Evolutionary conservation across 2,888 invertebrate genomes (phyloP).

Genomic region (Epsilonema sp.): DNA sequence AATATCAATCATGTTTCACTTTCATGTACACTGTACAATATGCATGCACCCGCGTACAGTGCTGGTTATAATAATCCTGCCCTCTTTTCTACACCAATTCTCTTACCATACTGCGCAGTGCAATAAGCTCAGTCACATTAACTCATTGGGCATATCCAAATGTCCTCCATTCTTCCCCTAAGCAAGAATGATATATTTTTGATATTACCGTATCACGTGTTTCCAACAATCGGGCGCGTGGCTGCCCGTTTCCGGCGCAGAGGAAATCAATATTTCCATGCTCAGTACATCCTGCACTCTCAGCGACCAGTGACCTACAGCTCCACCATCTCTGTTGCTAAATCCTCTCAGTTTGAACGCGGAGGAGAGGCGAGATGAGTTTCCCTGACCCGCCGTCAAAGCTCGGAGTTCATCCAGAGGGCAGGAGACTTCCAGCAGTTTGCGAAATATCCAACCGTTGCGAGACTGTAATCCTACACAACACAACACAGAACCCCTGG

Average conservation of each 20-base stretch:
- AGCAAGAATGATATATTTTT: no score
- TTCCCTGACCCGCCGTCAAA: conserved; percentile 12
- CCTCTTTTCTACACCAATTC: no score
- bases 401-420: conserved; percentile 40
- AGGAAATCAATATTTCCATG: conserved; percentile 66
- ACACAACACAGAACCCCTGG: no score
- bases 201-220: conserved; percentile 55
- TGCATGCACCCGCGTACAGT: no score
- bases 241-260: conserved; percentile 70
- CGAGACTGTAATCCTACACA: conserved; percentile 54
- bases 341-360: conserved; percentile 9
- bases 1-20: no score
- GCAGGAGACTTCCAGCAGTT: conserved; percentile 70
- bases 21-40: no score
- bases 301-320: conserved; percentile 40
- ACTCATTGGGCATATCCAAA: no score
- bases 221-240: conserved; percentile 86
- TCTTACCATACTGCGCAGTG: no score
- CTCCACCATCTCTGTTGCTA: conserved; percentile 22
- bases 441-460: conserved; percentile 67
- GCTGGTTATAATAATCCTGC: no score
- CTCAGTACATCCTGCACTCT: conserved; percentile 73
- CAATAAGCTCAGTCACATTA: no score
- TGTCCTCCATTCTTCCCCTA: no score
- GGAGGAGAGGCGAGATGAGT: conserved; percentile 4